Base-by-base conservation (phyloP, 1,140 invertebrate species). In the Lysiphlebus fabarum region DNA sequence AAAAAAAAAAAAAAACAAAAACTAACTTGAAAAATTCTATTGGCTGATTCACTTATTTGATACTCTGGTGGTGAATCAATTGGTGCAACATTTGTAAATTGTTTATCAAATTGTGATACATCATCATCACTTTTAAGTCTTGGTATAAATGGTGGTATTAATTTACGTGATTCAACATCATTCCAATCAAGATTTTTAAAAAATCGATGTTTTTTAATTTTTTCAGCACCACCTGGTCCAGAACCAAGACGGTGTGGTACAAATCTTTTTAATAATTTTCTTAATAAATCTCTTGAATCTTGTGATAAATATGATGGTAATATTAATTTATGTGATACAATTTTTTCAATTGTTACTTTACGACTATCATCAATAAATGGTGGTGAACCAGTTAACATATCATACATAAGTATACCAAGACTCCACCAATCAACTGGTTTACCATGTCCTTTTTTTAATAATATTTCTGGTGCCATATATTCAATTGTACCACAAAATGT, bases 351-450 rank as follows among this genome's bases (percentile, higher is more conserved):
- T 1, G 97, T 99, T 78, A 92, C 95, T 81, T 96, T 98, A 63
- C 97, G 85, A 78, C 93, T 96, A 65, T 95, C 92, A 58, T 92
- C 93, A 49, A 93, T 95, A 72, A 98, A 99, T 44, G 96, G 96
- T 60, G 96, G 96, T 75, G 92, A 88, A 69, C 96, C 96, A 67
- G 95, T 98, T 44, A 99, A 82, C 96, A 99, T 99, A 73, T 99
- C 97, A 76, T 93, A 99, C 88, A 97, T 95, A 12, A 99, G 83
- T 57, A 95, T 96, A 67, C 97, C 97, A 57, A 99, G 84, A 69
- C 92, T 96, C 97, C 97, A 99, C 97, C 97, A 99, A 81, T 99
- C 97, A 2, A 98, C 96, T 49, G 95, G 95, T 83, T 98, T 98
- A 10, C 93, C 96, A 83, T 99, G 97, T 44, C 96, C 96, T 80